Evolutionary conservation across 2,797 vertebrate genomes (phyloP).

Genomic region (Pseudocheirus occidentalis): DNA sequence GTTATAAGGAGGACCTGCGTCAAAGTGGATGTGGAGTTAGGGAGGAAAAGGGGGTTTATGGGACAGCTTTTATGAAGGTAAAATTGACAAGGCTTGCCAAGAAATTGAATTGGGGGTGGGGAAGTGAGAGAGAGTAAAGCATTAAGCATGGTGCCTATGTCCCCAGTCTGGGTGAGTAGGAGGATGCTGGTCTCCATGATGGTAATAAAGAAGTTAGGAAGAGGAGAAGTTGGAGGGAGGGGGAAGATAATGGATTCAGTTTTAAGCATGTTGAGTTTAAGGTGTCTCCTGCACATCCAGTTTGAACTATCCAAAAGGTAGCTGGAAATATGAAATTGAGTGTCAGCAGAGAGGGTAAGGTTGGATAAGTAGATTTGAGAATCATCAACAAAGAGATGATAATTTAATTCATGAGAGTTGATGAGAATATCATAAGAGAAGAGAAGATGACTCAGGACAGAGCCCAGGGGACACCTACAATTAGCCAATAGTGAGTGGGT

Average conservation of each 20-base stretch:
- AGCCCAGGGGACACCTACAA: not conserved
- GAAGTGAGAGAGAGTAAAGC: not conserved
- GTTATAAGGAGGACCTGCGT: not conserved
- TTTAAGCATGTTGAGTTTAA: not conserved
- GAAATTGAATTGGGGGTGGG: not conserved
- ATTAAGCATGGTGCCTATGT: not conserved
- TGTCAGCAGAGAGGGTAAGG: not conserved
- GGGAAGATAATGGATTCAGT: not conserved
- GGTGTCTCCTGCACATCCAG: not conserved
- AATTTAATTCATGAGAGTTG: not conserved
- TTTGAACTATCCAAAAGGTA: not conserved
- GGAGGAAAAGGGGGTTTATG: not conserved
- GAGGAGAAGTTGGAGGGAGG: not conserved
- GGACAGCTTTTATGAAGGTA: not conserved
- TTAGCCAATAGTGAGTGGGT: not conserved
- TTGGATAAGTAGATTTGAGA: not conserved
- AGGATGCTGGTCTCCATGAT: not conserved
- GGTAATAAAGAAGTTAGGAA: not conserved
- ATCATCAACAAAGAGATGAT: not conserved
- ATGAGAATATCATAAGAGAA: not conserved
- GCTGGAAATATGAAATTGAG: not conserved
- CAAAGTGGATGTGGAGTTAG: not conserved
- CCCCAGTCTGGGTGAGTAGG: not conserved
- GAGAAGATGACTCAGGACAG: not conserved
- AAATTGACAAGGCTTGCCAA: not conserved